Evolutionary conservation across 2,113 vertebrate species (phyloP), one percentile per base, ranked within the genome.

Genomic region (Myotis yumanensis): DNA sequence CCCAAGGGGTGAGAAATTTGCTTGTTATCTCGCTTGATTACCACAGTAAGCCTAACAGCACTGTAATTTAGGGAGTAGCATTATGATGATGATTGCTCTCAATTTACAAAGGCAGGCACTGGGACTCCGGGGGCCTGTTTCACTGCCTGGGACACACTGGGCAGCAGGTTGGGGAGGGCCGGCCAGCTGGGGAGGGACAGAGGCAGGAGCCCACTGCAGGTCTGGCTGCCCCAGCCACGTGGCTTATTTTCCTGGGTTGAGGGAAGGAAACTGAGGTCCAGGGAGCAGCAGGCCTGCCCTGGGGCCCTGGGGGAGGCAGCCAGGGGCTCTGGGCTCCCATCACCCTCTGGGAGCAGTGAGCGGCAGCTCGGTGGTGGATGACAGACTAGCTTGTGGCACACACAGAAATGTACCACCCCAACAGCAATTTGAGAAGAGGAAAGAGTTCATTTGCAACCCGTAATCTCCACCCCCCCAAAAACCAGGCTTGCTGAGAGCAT

Each of bases 381-480:
- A 48, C 76, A 66, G 66, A 71, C n/a, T 17, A 32, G 71, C 48
- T 37, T 62, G 59, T 16, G 90, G 81, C 32, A 10, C 57, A 28
- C 76, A 52, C 30, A 51, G 88, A 79, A 57, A 83, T 30, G 28
- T 3, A 51, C 77, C 54, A 51, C 25, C 57, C 66, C 52, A n/a
- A 40, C 48, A 57, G 66, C 73, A 40, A 69, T 52, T 54, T 73
- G 82, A 92, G 82, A 93, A 51, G 62, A 86, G 79, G 79, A 92
- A 92, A 52, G 79, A 80, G 76, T 35, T 18, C 20, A 11, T 94
- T 69, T 82, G 89, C 62, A 75, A 15, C 28, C 35, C 71, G 77
- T 32, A 57, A 86, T 46, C 14, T 37, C 54, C 17, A 6, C 64
- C 7, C 73, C 30, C 17, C 20, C 1, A 28, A 23, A 51, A n/a